Evolutionary conservation across 1,140 invertebrate species (phyloP).

Genomic region (Orchestia grillus): DNA sequence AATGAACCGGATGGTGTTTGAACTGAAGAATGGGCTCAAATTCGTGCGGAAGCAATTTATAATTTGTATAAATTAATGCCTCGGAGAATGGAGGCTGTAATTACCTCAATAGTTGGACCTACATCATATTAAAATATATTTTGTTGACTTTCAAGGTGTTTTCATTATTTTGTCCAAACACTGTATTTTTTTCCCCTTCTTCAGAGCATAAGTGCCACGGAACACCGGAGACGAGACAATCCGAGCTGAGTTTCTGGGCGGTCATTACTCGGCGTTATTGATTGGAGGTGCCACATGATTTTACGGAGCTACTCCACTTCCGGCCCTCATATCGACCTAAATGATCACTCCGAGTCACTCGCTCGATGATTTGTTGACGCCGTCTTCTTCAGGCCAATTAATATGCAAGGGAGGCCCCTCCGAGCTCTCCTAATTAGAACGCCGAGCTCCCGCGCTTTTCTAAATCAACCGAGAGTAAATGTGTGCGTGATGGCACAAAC

Average conservation of each 20-base stretch:
- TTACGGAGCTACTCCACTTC: background rate
- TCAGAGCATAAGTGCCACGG: too few relatives aligned
- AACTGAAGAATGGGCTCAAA: too few relatives aligned
- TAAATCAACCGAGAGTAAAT: background rate
- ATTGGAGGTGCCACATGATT: background rate
- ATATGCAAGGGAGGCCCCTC: background rate
- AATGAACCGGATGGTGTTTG: too few relatives aligned
- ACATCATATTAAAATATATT: too few relatives aligned
- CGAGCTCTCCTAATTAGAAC: background rate
- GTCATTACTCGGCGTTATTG: background rate
- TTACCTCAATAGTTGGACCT: too few relatives aligned
- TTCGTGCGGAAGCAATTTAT: too few relatives aligned
- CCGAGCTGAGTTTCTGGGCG: background rate
- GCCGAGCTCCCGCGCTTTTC: background rate
- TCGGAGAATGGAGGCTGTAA: too few relatives aligned
- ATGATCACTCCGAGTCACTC: slow-evolving; percentile 17
- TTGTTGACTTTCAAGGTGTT: too few relatives aligned
- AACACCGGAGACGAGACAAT: too few relatives aligned
- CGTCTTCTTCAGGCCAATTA: background rate
- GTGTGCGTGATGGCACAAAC: background rate
- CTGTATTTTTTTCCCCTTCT: too few relatives aligned
- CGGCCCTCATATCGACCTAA: background rate
- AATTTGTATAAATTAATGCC: too few relatives aligned
- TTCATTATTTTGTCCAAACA: too few relatives aligned
- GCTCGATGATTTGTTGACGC: slow-evolving; percentile 14